Evolutionary conservation across 2,797 vertebrate genomes (phyloP).

Genomic region (Sebastes nivosus): DNA sequence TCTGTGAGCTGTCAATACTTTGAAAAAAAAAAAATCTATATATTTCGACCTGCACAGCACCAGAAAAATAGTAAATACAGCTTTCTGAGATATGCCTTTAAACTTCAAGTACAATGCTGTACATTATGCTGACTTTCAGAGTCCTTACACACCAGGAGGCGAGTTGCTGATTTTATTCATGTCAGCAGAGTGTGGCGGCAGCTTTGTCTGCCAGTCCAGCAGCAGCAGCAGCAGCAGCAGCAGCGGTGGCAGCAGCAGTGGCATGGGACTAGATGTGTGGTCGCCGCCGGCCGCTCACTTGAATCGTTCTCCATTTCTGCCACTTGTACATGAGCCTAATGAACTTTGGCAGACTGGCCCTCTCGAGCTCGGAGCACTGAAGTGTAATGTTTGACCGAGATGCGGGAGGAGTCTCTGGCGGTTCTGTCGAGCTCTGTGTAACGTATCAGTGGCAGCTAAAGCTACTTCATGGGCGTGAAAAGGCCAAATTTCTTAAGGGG

Average conservation of each 20-base stretch:
- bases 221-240: not conserved
- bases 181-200: not conserved
- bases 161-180: not conserved
- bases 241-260: not conserved
- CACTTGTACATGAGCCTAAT: not conserved
- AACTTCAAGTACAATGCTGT: not conserved
- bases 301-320: not conserved
- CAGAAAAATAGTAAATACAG: not conserved
- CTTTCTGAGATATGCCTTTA: not conserved
- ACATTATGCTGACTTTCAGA: conserved; percentile 12
- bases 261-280: not conserved
- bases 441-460: conserved; percentile 3
- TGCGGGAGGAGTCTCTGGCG: conserved; percentile 10
- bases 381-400: conserved; percentile 15
- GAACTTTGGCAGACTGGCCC: not conserved
- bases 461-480: not conserved
- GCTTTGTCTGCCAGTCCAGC: not conserved
- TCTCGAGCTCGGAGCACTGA: not conserved
- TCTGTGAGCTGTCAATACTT: conserved; percentile 9
- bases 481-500: not conserved
- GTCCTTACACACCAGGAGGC: not conserved
- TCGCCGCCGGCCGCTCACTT: not conserved
- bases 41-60: not conserved
- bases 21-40: not conserved
- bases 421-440: not conserved